These are phyloP conservation scores for Spodoptera frugiperda DNA, from an alignment of 1,140 invertebrate genomes.

Conservation along the genomic window DNA sequence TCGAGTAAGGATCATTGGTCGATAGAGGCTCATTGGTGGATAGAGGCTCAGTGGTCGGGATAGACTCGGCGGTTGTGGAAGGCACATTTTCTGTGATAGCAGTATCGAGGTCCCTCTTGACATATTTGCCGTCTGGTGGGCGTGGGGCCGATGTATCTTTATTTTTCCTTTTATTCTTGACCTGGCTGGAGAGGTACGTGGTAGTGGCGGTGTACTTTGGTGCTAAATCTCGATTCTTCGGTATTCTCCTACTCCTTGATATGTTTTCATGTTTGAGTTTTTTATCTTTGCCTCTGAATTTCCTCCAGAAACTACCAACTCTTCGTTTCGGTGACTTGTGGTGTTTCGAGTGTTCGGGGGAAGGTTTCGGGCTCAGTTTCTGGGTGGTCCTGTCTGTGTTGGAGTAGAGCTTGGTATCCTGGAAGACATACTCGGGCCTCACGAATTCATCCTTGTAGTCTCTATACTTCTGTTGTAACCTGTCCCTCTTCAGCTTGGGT, in stretches of 20 bases:
- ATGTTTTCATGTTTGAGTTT: conserved; percentile 5
- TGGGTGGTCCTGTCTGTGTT: background rate
- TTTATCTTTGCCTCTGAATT: conserved; percentile 45
- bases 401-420: background rate
- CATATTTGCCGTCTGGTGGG: background rate
- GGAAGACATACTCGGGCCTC: background rate
- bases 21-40: no score
- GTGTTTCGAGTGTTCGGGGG: conserved; percentile 17
- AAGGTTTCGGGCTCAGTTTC: background rate
- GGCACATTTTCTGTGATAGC: no score
- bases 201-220: background rate
- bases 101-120: background rate
- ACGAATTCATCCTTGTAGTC: conserved; percentile 24
- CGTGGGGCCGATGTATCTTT: background rate
- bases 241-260: conserved; percentile 39
- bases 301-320: conserved; percentile 46
- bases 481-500: conserved; percentile 39
- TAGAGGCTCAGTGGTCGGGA: no score
- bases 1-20: no score
- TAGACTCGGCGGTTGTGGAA: no score
- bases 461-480: conserved; percentile 42
- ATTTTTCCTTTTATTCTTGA: conserved; percentile 9
- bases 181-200: background rate
- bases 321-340: conserved; percentile 32
- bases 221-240: conserved; percentile 28